Evolutionary conservation across 2,888 invertebrate genomes (phyloP), one percentile per base, ranked within the genome.

Genomic region (Cylindroiulus punctatus): DNA sequence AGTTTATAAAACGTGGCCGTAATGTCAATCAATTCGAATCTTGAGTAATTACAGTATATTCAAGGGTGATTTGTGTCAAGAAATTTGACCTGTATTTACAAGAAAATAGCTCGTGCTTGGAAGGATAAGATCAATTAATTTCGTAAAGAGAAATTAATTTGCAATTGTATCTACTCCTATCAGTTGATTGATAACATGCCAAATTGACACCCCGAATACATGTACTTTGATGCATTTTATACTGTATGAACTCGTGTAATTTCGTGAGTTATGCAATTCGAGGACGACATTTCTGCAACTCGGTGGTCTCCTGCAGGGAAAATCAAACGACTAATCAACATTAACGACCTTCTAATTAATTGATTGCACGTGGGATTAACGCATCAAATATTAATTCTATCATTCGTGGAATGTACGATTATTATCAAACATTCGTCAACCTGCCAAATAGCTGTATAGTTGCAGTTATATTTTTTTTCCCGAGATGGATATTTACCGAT

Each of bases 131-230:
- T 14, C 30, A 22, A 76, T 8, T 30, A 30, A 76, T 30, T 30
- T 30, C 30, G 1, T 30, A 8, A 30, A 12, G 76, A 76, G 76
- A 76, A 76, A 30, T 30, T 12, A 30, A 76, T 76, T 65, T 76
- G 30, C 30, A 76, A 30, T 76, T 30, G 30, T 76, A 76, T 76
- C 76, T 22, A 76, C 30, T 76, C 76, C 76, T 76, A 14, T 76
- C 76, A 76, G 26, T 65, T 65, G 26, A 76, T 76, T 76, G 76
- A 76, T 76, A 30, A 10, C 76, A 10, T 22, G 76, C 22, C 30
- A 30, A 76, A 76, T 14, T 76, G 76, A 76, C 30, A 76, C 76
- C 14, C 5, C 12, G 8, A 7, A n/a, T n/a, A n/a, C n/a, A n/a
- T n/a, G n/a, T n/a, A n/a, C n/a, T n/a, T n/a, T n/a, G n/a, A n/a